These are phyloP conservation scores for Dasypus novemcinctus DNA, from an alignment of 2,113 vertebrate species.

Conservation along the genomic window DNA sequence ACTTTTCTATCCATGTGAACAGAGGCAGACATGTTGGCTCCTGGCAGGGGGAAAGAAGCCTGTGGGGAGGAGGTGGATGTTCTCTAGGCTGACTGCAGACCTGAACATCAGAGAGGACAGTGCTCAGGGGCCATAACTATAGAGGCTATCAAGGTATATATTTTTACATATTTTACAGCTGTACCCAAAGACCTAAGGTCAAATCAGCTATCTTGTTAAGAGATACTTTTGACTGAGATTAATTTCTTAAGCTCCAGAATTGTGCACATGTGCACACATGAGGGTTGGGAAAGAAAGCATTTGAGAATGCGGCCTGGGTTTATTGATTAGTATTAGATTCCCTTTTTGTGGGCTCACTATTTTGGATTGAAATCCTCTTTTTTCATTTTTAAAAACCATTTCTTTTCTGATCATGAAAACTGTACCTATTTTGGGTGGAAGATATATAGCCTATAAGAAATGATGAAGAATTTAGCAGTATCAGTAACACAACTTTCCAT, in stretches of 20 bases:
- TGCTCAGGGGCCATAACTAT: neutral
- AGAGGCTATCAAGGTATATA: neutral
- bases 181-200: neutral
- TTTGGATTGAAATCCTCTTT: neutral
- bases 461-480: neutral
- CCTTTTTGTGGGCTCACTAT: neutral
- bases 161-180: neutral
- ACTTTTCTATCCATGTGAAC: neutral
- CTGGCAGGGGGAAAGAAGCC: neutral
- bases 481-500: neutral
- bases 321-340: neutral
- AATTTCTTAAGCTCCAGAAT: neutral
- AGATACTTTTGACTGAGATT: neutral
- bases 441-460: neutral
- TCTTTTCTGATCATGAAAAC: slow-evolving; percentile 29
- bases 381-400: neutral
- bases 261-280: neutral
- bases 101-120: neutral
- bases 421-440: neutral
- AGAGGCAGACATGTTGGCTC: rapidly evolving
- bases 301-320: neutral
- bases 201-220: neutral
- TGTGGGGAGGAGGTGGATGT: no score
- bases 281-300: neutral
- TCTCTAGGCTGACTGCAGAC: neutral